These are phyloP conservation scores for Oncorhynchus gorbuscha DNA, from an alignment of 2,113 vertebrate species.

Conservation along the genomic window DNA sequence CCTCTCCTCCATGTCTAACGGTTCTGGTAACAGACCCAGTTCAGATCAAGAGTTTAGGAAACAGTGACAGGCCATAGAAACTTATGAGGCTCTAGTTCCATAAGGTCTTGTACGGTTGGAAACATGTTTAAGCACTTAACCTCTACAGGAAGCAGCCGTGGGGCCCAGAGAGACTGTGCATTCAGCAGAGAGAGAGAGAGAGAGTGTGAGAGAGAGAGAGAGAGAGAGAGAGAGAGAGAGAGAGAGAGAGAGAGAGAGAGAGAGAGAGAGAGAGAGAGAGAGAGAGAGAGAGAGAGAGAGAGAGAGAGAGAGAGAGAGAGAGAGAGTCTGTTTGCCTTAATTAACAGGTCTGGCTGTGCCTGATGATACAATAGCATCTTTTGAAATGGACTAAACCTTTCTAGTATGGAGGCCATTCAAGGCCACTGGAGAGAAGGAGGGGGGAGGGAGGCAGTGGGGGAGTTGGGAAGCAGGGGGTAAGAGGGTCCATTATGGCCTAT, in stretches of 20 bases:
- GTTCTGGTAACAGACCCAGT: too few species aligned
- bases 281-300: background rate
- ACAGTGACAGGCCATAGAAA: conserved; percentile 20
- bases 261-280: background rate
- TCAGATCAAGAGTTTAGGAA: too few species aligned
- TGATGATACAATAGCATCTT: conserved; percentile 68
- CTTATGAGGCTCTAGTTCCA: conserved; percentile 42
- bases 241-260: background rate
- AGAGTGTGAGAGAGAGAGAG: too few species aligned
- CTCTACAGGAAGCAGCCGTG: conserved; percentile 63
- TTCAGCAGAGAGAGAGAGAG: conserved; percentile 39
- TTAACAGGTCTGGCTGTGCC: conserved; percentile 56
- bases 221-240: background rate
- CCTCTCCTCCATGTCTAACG: background rate
- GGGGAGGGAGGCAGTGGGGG: background rate
- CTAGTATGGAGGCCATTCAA: conserved; percentile 25
- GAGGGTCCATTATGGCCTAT: conserved; percentile 19
- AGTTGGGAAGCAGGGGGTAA: background rate
- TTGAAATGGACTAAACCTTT: conserved; percentile 62
- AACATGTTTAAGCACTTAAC: conserved; percentile 74
- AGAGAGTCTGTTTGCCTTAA: conserved; percentile 29
- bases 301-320: background rate
- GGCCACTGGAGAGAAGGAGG: background rate
- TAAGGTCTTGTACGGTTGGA: conserved; percentile 44
- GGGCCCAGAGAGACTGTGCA: conserved; percentile 59